phyloP scores from a whole-genome alignment of 2,113 vertebrate genomes.

The Rostratula benghalensis region DNA sequence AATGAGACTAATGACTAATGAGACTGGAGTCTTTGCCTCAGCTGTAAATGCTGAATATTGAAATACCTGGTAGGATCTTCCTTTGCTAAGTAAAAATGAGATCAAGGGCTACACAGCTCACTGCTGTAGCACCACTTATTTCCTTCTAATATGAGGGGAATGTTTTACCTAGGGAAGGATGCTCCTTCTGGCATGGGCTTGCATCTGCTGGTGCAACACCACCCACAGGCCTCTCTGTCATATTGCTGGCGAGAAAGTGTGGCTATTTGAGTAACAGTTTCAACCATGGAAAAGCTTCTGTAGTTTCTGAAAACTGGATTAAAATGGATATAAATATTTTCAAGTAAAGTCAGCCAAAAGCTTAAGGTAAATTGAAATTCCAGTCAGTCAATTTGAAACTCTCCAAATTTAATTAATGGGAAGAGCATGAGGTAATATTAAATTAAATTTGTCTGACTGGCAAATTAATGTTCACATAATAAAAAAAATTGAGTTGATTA shows the following conservation, averaged over 20 bases:
- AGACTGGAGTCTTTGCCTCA: background rate
- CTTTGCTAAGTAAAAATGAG: background rate
- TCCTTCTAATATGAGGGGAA: background rate
- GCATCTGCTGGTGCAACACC: background rate
- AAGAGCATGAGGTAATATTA: constrained; percentile 74
- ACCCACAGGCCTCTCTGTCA: background rate
- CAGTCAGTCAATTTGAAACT: constrained; percentile 50
- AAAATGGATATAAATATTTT: constrained; percentile 37
- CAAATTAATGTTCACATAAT: constrained; percentile 72
- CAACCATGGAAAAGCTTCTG: background rate
- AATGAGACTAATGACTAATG: background rate
- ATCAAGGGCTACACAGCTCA: background rate
- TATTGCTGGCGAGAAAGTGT: background rate
- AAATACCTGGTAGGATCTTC: background rate
- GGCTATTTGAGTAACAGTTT: background rate
- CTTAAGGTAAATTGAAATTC: constrained; percentile 63
- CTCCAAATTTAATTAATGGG: constrained; percentile 71
- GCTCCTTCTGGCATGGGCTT: background rate
- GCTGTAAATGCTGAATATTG: background rate
- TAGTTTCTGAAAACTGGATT: constrained; percentile 21
- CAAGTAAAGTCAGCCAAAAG: constrained; percentile 50
- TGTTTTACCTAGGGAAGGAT: background rate
- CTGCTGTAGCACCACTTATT: background rate
- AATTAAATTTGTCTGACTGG: constrained; percentile 76
- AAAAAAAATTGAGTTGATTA: constrained; percentile 75